phyloP scores from a whole-genome alignment of 2,797 vertebrate genomes.

The Sebastes diploproa region DNA sequence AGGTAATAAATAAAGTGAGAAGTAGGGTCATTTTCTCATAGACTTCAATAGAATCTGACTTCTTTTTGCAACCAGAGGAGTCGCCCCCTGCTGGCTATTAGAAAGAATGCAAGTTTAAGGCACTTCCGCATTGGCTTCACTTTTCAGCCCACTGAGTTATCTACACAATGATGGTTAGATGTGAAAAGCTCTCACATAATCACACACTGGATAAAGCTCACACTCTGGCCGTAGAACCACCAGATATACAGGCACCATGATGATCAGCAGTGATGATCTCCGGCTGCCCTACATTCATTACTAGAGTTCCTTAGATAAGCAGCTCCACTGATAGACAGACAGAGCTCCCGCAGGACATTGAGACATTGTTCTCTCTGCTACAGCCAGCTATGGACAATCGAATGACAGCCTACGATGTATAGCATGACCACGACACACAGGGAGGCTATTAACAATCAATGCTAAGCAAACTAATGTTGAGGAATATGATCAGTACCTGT shows the following conservation, averaged over 20 bases:
- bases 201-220: background rate
- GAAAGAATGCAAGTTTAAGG: too few relatives aligned
- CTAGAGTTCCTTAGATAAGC: constrained; percentile 52
- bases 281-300: constrained; percentile 52
- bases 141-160: background rate
- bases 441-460: background rate
- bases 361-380: constrained; percentile 49
- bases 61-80: too few relatives aligned
- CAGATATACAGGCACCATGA: constrained; percentile 6
- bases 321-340: constrained; percentile 27
- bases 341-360: constrained; percentile 47
- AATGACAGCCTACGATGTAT: constrained; percentile 25
- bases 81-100: too few relatives aligned
- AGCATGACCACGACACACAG: background rate
- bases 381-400: constrained; percentile 24
- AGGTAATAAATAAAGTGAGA: too few relatives aligned
- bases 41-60: too few relatives aligned
- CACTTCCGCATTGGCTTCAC: too few relatives aligned
- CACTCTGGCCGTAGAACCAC: background rate
- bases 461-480: background rate
- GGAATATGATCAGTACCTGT: background rate
- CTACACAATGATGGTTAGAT: background rate
- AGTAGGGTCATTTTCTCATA: fast-evolving
- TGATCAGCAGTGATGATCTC: constrained; percentile 51
- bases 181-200: background rate